Percentiles rank a stretch among this genome's conserved stretches.
Conservation (phyloP, 2,113 vertebrate genomes). For the Equus przewalskii region DNA sequence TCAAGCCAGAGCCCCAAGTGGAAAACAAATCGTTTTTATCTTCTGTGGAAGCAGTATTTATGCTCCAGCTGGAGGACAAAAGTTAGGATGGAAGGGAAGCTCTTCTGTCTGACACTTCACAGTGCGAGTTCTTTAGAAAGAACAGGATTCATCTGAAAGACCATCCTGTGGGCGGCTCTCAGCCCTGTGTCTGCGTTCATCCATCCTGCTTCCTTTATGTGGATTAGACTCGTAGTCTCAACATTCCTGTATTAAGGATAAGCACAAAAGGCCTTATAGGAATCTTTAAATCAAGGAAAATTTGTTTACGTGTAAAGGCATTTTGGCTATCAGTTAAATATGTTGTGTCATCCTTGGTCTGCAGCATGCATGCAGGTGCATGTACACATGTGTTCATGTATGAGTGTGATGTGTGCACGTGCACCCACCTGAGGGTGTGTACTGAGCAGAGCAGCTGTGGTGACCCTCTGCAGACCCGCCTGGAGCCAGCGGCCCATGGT, state of each 20-base stretch:
- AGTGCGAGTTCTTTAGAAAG: background rate
- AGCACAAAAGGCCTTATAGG: background rate
- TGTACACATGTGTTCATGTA: background rate
- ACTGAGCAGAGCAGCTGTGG: background rate
- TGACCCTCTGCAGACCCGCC: background rate
- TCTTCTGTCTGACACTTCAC: fast-evolving
- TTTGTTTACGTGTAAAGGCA: no score
- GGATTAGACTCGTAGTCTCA: fast-evolving
- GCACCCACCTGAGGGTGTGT: background rate
- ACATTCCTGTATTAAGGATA: background rate
- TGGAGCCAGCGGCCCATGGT: background rate
- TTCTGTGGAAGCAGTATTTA: fast-evolving
- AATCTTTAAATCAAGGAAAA: no score
- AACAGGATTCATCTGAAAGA: background rate
- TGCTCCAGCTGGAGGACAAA: background rate
- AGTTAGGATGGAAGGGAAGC: background rate
- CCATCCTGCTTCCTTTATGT: fast-evolving
- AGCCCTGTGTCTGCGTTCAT: fast-evolving
- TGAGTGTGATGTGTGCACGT: fast-evolving
- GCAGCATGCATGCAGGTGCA: fast-evolving
- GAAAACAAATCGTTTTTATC: background rate
- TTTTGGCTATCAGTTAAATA: background rate
- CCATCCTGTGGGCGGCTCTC: fast-evolving
- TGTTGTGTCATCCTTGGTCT: background rate
- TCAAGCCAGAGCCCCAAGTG: fast-evolving